phyloP scores from a whole-genome alignment of 64 coral and sea anemone species.

The Cladopsammia gracilis region DNA sequence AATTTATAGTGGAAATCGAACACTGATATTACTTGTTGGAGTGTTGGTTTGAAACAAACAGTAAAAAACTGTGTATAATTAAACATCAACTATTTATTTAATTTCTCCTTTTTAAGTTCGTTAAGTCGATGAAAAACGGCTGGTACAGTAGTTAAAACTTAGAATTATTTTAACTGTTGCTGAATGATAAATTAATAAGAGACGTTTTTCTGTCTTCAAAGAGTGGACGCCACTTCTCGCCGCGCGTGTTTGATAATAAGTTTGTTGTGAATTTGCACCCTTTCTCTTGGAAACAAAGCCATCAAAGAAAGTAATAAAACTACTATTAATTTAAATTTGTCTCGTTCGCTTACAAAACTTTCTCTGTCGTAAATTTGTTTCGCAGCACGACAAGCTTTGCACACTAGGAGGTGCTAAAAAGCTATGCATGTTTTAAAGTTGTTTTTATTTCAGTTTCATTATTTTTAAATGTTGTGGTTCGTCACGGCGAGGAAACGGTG shows the following conservation, averaged over 20 bases:
- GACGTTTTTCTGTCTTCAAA: neutral
- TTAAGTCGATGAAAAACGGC: constrained; percentile 1
- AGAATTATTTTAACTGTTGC: neutral
- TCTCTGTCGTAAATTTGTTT: constrained; percentile 2
- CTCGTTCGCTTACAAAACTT: neutral
- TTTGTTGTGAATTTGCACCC: neutral
- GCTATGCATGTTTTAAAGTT: neutral
- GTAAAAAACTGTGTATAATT: neutral
- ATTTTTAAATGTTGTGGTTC: neutral
- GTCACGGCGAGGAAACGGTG: neutral
- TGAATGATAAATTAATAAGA: neutral
- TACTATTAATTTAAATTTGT: constrained; percentile 24
- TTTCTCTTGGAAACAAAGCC: constrained; percentile 34
- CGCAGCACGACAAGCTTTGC: constrained; percentile 7
- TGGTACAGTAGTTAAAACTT: neutral
- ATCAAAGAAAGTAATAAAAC: constrained; percentile 12
- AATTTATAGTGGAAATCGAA: neutral
- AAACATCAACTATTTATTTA: neutral
- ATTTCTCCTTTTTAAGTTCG: neutral
- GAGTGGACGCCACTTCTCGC: neutral
- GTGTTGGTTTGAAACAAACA: too few species aligned
- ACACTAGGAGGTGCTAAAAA: neutral
- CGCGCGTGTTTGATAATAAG: neutral
- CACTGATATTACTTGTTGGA: too few species aligned
- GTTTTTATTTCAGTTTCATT: constrained; percentile 31